Evolutionary conservation across 2,888 invertebrate genomes (phyloP), one percentile per base, ranked within the genome.

Genomic region (Trissoscelio sp.): DNA sequence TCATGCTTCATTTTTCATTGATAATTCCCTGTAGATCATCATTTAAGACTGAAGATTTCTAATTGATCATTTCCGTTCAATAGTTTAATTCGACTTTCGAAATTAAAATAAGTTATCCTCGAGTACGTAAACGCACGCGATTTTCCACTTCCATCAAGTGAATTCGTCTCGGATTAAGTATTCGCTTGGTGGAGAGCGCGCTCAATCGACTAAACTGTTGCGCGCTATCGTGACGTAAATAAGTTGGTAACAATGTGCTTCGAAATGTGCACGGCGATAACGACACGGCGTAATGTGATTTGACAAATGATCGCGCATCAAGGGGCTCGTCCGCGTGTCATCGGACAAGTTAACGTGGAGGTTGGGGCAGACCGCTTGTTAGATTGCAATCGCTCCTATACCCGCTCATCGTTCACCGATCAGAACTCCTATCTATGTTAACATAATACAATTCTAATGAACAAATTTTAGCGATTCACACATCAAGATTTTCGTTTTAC

Each of bases 301-400:
- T 79, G 79, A 79, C 73, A 73, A 73, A 73, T 73, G 79, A 73
- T 60, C 79, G 73, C 60, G 48, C 79, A 72, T 79, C 79, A 79
- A 60, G 73, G 72, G 79, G 73, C 62, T 73, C 55, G 73, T 67
- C 60, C 72, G 73, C 79, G 79, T 73, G 73, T 79, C 66, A 67
- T 67, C 79, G 73, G 51, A 44, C 67, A 42, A 67, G 67, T 79
- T 73, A 79, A 69, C 72, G 79, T 20, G 37, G 37, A 48, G 42
- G 67, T 31, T 44, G 46, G 67, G 58, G 73, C 67, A 34, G 28
- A 20, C 72, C 48, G 44, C 79, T 79, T 79, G 79, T 79, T 79
- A 79, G 73, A 79, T 79, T 34, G 51, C 62, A 79, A 80, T 80
- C 80, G 39, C 67, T 55, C 42, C 57, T 55, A n/a, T n/a, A 31